Conservation (phyloP, 2,797 vertebrate genomes). For the Catostomus latipinnis region DNA sequence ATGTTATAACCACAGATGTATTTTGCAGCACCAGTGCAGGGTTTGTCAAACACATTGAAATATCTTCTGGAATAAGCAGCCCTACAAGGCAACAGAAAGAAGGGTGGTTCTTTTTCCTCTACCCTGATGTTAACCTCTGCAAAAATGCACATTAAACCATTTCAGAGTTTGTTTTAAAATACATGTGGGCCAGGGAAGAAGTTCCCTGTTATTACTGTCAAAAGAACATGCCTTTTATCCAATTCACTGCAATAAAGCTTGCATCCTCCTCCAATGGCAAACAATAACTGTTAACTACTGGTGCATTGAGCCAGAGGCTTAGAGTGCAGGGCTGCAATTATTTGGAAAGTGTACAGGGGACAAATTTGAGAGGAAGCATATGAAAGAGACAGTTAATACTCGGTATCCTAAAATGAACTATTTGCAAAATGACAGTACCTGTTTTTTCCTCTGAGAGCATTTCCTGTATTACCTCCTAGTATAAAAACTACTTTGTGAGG, state of each 20-base stretch:
- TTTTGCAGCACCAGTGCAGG: too few relatives aligned
- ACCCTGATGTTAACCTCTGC: constrained; percentile 17
- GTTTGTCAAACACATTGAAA: background rate
- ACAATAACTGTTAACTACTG: constrained; percentile 40
- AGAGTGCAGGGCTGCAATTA: constrained; percentile 4
- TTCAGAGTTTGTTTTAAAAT: constrained; percentile 25
- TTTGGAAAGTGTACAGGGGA: constrained; percentile 20
- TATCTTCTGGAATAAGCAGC: background rate
- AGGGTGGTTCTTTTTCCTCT: background rate
- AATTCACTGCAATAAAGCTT: constrained; percentile 29
- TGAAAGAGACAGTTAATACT: background rate
- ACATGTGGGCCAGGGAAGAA: constrained; percentile 29
- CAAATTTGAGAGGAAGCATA: background rate
- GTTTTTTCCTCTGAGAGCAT: background rate
- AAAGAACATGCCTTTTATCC: constrained; percentile 26
- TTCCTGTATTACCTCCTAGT: background rate
- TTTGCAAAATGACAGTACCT: constrained; percentile 11
- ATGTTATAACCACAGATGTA: background rate
- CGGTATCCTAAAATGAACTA: background rate
- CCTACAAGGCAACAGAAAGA: background rate
- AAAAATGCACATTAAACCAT: constrained; percentile 33
- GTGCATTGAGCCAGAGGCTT: constrained; percentile 27
- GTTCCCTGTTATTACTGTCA: constrained; percentile 55
- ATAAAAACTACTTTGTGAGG: too few relatives aligned
- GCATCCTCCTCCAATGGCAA: constrained; percentile 29